Evolutionary conservation across 2,888 invertebrate species (phyloP), one percentile per base, ranked within the genome.

Genomic region (Nebria brevicollis): DNA sequence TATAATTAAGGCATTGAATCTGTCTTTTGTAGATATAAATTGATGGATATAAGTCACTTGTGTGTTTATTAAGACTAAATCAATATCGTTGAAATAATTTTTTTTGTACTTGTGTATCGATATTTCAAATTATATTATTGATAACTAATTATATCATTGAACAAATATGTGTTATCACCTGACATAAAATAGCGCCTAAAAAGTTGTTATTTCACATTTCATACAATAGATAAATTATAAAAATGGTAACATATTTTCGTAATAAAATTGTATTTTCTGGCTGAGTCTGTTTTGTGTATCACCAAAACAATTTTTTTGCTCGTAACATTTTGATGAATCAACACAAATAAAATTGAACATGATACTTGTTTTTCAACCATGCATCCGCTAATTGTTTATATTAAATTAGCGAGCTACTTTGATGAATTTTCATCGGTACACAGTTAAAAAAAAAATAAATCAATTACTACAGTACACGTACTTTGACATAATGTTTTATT

Each of bases 401-500:
- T 54, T 54, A 54, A 54, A 54, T 54, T 54, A 54, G 54, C 54
- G 8, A 13, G 54, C 1, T 54, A 6, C 13, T 54, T 54, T 54
- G 4, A 54, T 54, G 13, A 54, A 54, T 54, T 54, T 54, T 34
- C 34, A 34, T 34, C 54, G 13, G 54, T 54, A 54, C 7, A 54
- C 70, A 26, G 70, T 70, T 25, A 70, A 70, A 70, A 25, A 70
- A 70, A 25, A 70, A 26, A 70, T 20, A 20, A 1, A 70, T 15
- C 10, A 26, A 70, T 34, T 34, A 34, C n/a, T n/a, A n/a, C n/a
- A n/a, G 34, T 34, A 34, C 70, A 70, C 34, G 70, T 70, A 70
- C 13, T 70, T 70, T 70, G 70, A 70, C 15, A 26, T 34, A 70
- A 25, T 70, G 25, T 26, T 70, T 70, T 70, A 70, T 70, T 70